Base-by-base conservation (phyloP, 1,140 invertebrate species). In the Octopus bimaculoides region DNA sequence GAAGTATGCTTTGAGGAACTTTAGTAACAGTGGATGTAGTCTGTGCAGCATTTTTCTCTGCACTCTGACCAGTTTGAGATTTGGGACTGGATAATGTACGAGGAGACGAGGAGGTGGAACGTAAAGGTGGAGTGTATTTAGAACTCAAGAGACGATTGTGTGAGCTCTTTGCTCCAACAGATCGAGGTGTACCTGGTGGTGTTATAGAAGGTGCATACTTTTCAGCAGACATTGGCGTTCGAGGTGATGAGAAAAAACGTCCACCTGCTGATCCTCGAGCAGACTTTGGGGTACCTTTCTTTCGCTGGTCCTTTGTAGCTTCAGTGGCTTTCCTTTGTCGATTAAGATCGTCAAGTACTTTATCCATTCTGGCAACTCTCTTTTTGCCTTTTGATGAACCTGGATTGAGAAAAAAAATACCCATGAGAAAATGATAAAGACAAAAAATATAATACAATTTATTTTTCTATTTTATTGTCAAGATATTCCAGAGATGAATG, bases 161-260 rank as follows among this genome's bases (percentile, higher is more conserved):
- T 12, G 66, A 20, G 26, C 66, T 71, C 66, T 71, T 71, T 71
- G 66, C 66, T n/a, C 66, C 66, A 12, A 20, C 17, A 6, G 17
- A 14, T 20, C 66, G 66, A 14, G 66, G 66, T n/a, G 66, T 71
- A n/a, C 17, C 6, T 5, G 41, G n/a, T 20, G 74, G 74, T 5
- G 74, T 26, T 17, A 75, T 75, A 41, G 74, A 75, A 41, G 74
- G 74, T 0, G 74, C 74, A 52, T 75, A 75, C 26, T 75, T 75
- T 41, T 75, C 74, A 9, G 74, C 74, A 75, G 74, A 75, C 9
- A 75, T 75, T 75, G 74, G 74, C 17, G 52, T 75, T 75, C 52
- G 17, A 52, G 74, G 52, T 20, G 74, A 75, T 17, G 52, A 75
- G 66, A 71, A 71, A 20, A 71, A 17, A 71, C 66, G 66, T 14